These are phyloP conservation scores for Drosophila cardini DNA, from an alignment of 1,140 invertebrate genomes.

Conservation along the genomic window DNA sequence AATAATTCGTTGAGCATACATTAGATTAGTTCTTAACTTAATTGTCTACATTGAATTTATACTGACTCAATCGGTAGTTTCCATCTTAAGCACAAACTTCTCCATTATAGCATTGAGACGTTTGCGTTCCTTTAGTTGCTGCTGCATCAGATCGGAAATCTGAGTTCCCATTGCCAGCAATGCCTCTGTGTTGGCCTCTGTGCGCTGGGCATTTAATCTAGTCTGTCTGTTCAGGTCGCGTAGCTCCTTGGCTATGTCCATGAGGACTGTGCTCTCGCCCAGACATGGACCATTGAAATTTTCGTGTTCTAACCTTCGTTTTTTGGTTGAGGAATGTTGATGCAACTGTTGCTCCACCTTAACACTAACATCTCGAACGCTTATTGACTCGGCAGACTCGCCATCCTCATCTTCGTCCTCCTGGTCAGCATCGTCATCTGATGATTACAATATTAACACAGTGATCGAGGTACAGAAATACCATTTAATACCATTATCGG, in stretches of 20 bases:
- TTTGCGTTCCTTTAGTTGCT: constrained; percentile 66
- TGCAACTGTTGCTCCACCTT: constrained; percentile 34
- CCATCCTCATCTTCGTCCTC: constrained; percentile 58
- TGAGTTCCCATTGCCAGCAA: constrained; percentile 59
- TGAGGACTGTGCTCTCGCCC: constrained; percentile 38
- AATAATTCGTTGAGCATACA: not conserved
- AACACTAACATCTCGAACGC: constrained; percentile 7
- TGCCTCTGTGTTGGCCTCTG: constrained; percentile 63
- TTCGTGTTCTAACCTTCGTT: constrained; percentile 38
- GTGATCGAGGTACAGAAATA: not conserved
- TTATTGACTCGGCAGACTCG: constrained; percentile 40
- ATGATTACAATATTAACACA: no score
- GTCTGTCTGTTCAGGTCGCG: constrained; percentile 63
- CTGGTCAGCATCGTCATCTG: constrained; percentile 36
- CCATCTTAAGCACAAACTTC: constrained; percentile 73
- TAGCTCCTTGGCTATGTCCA: constrained; percentile 67
- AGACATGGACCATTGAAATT: constrained; percentile 7
- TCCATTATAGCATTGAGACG: constrained; percentile 68
- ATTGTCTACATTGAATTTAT: not conserved
- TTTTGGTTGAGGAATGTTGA: constrained; percentile 36
- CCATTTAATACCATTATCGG: constrained; percentile 51
- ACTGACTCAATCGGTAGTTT: constrained; percentile 52
- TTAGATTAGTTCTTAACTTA: constrained; percentile 1
- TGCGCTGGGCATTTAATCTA: constrained; percentile 63
- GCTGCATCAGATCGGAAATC: constrained; percentile 67